Base-by-base conservation (phyloP, 2,113 vertebrate species). In the Sinosuthora webbiana region DNA sequence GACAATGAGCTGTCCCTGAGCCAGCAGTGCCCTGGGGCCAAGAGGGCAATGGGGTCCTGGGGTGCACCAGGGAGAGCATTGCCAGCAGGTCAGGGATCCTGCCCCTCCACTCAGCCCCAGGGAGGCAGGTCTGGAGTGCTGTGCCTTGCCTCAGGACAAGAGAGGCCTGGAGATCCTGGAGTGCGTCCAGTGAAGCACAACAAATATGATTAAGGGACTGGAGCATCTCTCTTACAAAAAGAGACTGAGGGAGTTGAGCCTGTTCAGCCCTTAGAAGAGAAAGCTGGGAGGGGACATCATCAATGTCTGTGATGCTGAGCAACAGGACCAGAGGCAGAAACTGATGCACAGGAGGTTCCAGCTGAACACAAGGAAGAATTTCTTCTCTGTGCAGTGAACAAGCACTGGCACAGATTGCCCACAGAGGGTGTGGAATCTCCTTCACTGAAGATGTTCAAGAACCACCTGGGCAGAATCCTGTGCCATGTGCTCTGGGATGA, bases 351-450 rank as follows among this genome's bases (percentile, higher is more conserved):
- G 39, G 11, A 31, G 25, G 33, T 14, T 83, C 31, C 33, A 44
- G 6, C 21, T 21, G 47, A 44, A 31, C 10, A 62, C 13, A 33
- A 6, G 30, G 44, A 56, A 64, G 59, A 74, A 74, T 5, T 33
- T 45, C n/a, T 33, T n/a, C 4, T 7, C 50, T 85, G 11, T 65
- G 41, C 19, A 56, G 30, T 56, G 60, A 49, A 2, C 0, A 0
- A 19, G 19, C 41, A 65, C 50, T n/a, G 70, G 42, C 6, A n/a
- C 23, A 65, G n/a, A 24, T 2, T 30, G 15, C 4, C 60, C 35
- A 49, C 42, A 42, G 28, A 73, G 24, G 12, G 0, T 21, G 6
- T 20, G 35, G 5, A 41, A 11, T 57, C 30, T 57, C 20, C 24
- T 11, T 30, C 35, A 20, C 5, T 35, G 52, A 4, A 85, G 42